phyloP scores from a whole-genome alignment of 2,113 vertebrate species.

The Leucopsar rothschildi region DNA sequence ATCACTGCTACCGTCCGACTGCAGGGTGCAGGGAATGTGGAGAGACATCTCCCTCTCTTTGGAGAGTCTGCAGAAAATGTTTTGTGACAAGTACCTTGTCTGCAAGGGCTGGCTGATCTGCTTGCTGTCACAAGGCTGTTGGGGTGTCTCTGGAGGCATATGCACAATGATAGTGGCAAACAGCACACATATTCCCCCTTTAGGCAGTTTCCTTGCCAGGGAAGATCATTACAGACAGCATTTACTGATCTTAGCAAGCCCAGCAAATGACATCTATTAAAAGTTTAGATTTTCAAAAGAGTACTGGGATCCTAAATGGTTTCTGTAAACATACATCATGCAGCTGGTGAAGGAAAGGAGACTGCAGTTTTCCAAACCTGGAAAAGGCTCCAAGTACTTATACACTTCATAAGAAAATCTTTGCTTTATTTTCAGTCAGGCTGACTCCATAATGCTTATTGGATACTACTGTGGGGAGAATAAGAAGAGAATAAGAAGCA shows the following conservation, averaged over 20 bases:
- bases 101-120: background rate
- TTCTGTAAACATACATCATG: background rate
- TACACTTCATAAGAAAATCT: background rate
- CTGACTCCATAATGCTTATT: background rate
- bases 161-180: background rate
- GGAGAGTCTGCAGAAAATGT: background rate
- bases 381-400: background rate
- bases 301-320: background rate
- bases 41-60: background rate
- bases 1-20: accelerated
- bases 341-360: background rate
- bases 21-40: too few species aligned
- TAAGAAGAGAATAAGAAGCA: background rate
- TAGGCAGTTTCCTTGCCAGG: background rate
- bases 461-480: background rate
- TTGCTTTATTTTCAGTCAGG: background rate
- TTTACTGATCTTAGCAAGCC: background rate
- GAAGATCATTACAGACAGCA: background rate
- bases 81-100: background rate
- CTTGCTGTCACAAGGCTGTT: background rate
- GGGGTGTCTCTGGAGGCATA: background rate
- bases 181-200: background rate
- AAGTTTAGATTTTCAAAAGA: background rate
- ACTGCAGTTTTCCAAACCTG: background rate
- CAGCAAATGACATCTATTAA: background rate